Evolutionary conservation across 2,888 invertebrate species (phyloP).

Genomic region (Lamellibrachia columna): DNA sequence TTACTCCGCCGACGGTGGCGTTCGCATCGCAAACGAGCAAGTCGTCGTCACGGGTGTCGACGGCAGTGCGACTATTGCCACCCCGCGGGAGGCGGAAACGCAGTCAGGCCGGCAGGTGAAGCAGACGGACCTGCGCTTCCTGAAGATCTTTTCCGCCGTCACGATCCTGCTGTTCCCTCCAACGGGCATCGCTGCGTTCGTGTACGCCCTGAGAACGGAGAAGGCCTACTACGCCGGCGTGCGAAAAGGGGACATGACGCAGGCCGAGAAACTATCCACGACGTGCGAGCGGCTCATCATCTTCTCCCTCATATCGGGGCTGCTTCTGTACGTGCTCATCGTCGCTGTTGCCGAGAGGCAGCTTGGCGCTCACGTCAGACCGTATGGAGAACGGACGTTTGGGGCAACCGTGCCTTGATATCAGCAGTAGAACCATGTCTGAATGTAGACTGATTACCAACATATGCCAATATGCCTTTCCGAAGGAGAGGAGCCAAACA

Average conservation of each 20-base stretch:
- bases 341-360: neutral
- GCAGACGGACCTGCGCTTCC: conserved; percentile 20
- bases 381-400: neutral
- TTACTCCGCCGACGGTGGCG: neutral
- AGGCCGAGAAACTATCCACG: neutral
- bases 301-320: conserved; percentile 17
- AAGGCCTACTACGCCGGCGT: conserved; percentile 13
- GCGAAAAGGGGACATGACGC: neutral
- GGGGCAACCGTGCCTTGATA: neutral
- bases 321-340: conserved; percentile 18
- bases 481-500: no score
- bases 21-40: neutral
- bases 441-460: neutral
- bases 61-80: neutral
- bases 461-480: no score
- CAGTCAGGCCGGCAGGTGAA: neutral
- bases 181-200: conserved; percentile 20
- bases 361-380: neutral
- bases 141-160: conserved; percentile 17
- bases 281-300: conserved; percentile 18
- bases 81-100: neutral
- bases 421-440: neutral
- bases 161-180: conserved; percentile 20
- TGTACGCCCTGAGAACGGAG: conserved; percentile 18
- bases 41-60: neutral